Percentiles rank a stretch among this genome's conserved stretches.
Evolutionary conservation across 2,888 invertebrate genomes (phyloP).

Genomic region (Pheosia gnoma): DNA sequence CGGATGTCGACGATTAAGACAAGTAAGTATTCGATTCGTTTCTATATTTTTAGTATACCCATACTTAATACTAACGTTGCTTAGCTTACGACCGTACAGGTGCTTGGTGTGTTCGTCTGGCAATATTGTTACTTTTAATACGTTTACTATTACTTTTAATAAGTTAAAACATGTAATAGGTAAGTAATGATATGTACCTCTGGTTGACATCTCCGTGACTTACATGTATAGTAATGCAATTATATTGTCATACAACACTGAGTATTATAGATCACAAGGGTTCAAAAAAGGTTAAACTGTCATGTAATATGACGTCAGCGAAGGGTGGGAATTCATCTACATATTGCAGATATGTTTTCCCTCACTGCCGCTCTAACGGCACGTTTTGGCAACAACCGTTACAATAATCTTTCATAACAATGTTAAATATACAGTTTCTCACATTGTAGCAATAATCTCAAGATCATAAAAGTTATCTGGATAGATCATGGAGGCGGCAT

Average conservation of each 20-base stretch:
- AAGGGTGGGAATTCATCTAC: conserved; percentile 48
- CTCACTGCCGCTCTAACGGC: conserved; percentile 58
- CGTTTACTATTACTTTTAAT: no score
- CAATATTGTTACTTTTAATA: no score
- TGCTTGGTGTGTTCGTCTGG: no score
- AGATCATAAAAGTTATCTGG: conserved; percentile 42
- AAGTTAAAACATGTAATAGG: no score
- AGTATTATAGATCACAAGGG: no score
- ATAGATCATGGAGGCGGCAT: conserved; percentile 27
- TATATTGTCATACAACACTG: no score
- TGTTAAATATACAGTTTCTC: conserved; percentile 54
- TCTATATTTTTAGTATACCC: not conserved
- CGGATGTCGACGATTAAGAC: conserved; percentile 20
- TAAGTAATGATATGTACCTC: no score
- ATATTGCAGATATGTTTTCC: conserved; percentile 54
- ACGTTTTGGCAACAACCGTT: conserved; percentile 71
- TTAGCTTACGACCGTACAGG: no score
- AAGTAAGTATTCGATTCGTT: not conserved
- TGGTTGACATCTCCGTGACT: no score
- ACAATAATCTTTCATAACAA: conserved; percentile 66
- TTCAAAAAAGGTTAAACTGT: no score
- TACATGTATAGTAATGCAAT: no score
- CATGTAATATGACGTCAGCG: conserved; percentile 35
- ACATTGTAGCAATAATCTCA: conserved; percentile 43
- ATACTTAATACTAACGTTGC: no score